Evolutionary conservation across 2,888 invertebrate genomes (phyloP).

Genomic region (Platynereis dumerilii): DNA sequence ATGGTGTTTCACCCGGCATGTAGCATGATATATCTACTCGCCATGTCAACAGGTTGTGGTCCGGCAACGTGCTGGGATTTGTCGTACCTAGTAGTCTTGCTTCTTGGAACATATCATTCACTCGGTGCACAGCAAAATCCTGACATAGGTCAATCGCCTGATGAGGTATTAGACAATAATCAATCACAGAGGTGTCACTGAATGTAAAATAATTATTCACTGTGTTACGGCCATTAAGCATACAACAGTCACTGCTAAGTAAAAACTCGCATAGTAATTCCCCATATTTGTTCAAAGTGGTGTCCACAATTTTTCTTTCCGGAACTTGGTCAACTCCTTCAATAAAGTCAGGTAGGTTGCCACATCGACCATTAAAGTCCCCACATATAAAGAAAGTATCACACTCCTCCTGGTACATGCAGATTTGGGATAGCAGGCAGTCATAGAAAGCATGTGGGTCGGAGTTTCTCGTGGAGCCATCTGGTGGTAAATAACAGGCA

Average conservation of each 20-base stretch:
- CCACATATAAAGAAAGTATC: neutral
- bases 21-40: no score
- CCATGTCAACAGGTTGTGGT: no score
- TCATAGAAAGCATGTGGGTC: neutral
- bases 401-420: neutral
- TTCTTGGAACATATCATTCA: neutral
- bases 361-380: no score
- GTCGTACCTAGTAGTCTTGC: neutral
- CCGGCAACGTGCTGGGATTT: no score
- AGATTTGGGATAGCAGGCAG: neutral
- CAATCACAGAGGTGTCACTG: neutral
- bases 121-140: neutral
- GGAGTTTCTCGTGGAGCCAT: neutral
- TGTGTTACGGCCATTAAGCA: neutral
- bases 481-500: neutral
- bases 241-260: neutral
- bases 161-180: neutral
- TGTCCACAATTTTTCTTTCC: neutral
- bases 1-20: no score
- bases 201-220: neutral
- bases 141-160: neutral
- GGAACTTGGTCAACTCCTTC: neutral
- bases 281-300: neutral
- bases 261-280: no score
- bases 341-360: neutral